phyloP scores from a whole-genome alignment of 2,113 vertebrate genomes.

The Carlito syrichta region DNA sequence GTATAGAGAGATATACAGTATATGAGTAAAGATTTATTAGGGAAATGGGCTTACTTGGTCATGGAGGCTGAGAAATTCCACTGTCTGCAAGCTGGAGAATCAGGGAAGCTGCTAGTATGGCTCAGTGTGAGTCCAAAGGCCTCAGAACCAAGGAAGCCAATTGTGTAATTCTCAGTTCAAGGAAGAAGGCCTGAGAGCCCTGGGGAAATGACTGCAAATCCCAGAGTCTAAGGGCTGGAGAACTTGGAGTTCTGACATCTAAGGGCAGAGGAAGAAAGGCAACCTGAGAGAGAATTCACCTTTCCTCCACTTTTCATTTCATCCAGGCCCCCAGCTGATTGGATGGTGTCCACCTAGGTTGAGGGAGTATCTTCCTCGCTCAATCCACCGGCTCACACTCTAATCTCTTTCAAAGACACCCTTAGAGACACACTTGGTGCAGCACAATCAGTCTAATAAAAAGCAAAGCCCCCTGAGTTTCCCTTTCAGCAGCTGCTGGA shows the following conservation, averaged over 20 bases:
- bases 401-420: not conserved
- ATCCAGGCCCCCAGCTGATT: not conserved
- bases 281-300: not conserved
- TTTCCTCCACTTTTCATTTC: not conserved
- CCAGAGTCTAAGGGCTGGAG: not conserved
- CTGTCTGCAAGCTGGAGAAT: not conserved
- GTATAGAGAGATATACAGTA: not conserved
- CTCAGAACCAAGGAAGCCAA: not conserved
- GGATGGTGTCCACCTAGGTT: not conserved
- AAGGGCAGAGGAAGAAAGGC: not conserved
- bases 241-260: not conserved
- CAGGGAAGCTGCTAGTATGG: not conserved
- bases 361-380: not conserved
- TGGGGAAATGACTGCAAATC: not conserved
- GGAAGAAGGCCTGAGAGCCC: not conserved
- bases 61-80: not conserved
- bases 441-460: not conserved
- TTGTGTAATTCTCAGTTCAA: not conserved
- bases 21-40: not conserved
- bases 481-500: not conserved
- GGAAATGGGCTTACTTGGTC: not conserved
- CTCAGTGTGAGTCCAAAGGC: not conserved
- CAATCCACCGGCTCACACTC: not conserved
- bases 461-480: not conserved
- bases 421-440: not conserved